phyloP scores from a whole-genome alignment of 2,113 vertebrate species.

The Illadopsis cleaveri region DNA sequence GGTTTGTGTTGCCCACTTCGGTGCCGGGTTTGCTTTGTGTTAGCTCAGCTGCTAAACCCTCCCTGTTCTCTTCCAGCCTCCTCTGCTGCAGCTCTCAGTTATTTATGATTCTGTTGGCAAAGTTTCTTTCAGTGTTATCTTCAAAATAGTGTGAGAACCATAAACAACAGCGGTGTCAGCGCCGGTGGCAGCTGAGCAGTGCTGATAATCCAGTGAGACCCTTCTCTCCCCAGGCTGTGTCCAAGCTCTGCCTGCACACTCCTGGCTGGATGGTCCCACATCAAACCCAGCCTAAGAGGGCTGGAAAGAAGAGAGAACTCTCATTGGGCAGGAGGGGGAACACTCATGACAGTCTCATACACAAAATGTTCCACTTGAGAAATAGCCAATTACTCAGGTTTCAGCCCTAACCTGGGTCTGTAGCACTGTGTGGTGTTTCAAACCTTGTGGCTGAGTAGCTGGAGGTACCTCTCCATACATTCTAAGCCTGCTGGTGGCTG shows the following conservation, averaged over 20 bases:
- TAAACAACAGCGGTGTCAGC: not conserved
- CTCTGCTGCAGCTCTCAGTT: slow-evolving; percentile 3
- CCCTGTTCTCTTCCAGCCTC: not conserved
- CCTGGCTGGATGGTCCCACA: not conserved
- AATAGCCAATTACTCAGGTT: not conserved
- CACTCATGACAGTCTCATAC: not conserved
- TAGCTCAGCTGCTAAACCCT: not conserved
- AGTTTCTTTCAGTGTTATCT: not conserved
- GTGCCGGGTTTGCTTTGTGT: not conserved
- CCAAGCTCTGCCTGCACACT: not conserved
- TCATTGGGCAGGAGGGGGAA: not conserved
- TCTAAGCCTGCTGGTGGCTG: not conserved
- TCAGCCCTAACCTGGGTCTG: not conserved
- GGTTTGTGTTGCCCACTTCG: not conserved
- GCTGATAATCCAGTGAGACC: not conserved
- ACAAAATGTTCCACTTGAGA: not conserved
- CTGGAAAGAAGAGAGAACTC: not conserved
- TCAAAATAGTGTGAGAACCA: not conserved
- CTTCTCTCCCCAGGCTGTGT: not conserved
- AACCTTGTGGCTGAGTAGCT: not conserved
- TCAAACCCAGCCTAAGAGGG: not conserved
- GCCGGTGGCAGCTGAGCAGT: not conserved
- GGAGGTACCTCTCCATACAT: not conserved
- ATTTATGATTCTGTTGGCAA: slow-evolving; percentile 36
- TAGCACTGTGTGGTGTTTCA: not conserved